Percentiles rank a stretch among this genome's conserved stretches.
phyloP scores from a whole-genome alignment of 1,140 invertebrate species.

The Bombus polaris region DNA sequence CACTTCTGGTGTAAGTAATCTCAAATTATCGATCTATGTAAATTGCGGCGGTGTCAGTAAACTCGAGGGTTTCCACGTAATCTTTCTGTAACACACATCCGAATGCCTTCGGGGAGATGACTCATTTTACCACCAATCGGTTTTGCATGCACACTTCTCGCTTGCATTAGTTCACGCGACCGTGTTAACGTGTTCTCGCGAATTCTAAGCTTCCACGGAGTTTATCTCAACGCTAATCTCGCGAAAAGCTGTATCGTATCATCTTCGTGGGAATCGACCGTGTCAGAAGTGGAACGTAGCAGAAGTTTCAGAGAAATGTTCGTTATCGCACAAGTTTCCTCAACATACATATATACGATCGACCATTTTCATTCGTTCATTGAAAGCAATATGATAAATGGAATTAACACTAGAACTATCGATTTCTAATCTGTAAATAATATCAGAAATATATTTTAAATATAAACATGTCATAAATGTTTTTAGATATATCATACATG shows the following conservation, averaged over 20 bases:
- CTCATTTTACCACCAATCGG: conserved; percentile 35
- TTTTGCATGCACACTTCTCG: conserved; percentile 10
- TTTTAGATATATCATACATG: too few species aligned
- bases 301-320: background rate
- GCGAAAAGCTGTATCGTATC: background rate
- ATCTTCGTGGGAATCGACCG: background rate
- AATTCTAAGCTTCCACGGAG: background rate
- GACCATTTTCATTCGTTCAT: background rate
- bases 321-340: background rate
- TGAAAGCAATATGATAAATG: background rate
- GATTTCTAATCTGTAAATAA: too few species aligned
- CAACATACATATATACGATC: background rate
- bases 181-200: background rate
- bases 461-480: too few species aligned
- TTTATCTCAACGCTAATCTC: background rate
- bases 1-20: conserved; percentile 14
- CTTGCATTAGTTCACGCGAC: too few species aligned
- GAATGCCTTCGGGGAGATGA: conserved; percentile 12
- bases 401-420: background rate
- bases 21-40: conserved; percentile 59
- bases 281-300: background rate
- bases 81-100: conserved; percentile 7
- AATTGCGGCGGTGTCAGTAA: conserved; percentile 49
- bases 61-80: conserved; percentile 37
- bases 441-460: too few species aligned